Conservation (phyloP, 2,797 vertebrate genomes). For the Ciconia nigra region DNA sequence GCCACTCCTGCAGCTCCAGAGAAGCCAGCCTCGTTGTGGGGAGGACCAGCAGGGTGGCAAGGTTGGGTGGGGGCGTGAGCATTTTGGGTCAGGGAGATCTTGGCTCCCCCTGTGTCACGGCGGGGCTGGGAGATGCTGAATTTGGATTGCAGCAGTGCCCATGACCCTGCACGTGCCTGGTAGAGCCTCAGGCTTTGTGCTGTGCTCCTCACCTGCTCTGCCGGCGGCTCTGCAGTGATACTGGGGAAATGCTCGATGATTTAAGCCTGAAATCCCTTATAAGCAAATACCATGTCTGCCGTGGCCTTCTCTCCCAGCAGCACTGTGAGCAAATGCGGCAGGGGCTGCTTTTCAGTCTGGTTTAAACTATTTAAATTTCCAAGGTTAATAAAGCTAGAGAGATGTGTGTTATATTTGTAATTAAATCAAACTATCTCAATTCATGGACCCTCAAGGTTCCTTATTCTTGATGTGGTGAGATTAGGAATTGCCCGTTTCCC, state of each 20-base stretch:
- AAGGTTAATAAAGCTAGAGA: neutral
- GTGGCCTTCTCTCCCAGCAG: neutral
- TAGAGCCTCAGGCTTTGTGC: neutral
- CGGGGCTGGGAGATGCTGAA: neutral
- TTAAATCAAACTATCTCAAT: neutral
- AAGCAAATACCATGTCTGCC: neutral
- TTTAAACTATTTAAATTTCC: neutral
- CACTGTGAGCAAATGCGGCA: neutral
- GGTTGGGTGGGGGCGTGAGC: neutral
- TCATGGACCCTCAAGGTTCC: neutral
- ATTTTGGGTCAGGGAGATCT: neutral
- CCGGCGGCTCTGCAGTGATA: neutral
- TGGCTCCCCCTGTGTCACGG: neutral
- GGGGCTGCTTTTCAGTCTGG: neutral
- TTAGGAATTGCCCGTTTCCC: neutral
- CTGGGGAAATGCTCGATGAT: fast-evolving
- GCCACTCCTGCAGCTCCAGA: neutral
- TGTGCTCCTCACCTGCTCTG: neutral
- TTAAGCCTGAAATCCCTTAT: neutral
- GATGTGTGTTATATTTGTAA: neutral
- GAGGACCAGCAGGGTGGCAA: neutral
- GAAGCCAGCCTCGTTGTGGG: neutral
- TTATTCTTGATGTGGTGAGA: neutral
- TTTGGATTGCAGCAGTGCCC: neutral
- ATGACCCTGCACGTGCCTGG: neutral